Base-by-base conservation (phyloP, 1,140 invertebrate species). In the Drosophila arizonae region DNA sequence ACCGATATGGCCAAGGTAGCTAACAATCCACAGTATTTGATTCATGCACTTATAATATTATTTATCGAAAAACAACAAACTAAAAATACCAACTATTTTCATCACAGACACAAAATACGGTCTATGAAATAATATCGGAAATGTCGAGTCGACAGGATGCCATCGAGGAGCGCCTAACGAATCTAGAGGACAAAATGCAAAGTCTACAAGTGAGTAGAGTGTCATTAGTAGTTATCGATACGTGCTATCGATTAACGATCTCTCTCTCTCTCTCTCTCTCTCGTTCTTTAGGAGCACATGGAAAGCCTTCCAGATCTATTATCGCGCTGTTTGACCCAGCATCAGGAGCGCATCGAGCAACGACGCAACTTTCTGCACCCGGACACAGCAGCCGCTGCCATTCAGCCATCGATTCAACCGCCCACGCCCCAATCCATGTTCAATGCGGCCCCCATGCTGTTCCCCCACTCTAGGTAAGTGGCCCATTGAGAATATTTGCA, bases 1-100 rank as follows among this genome's bases (percentile, higher is more conserved):
- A 99, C 98, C 57, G 99, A 99, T 92, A 99, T 99, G 97, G 98
- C 98, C 85, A 99, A 99, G 96, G 99, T 99, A 96, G 94, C 92
- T 90, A 76, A 36, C 56, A 66, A 66, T 61, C n/a, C 36, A 45
- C 26, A 9, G 26, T 61, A 36, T 3, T 36, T 57, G 10, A 8
- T 2, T 15, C 43, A 17, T 15, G 6, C 6, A 9, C 4, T 17
- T 46, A 13, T 17, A 46, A 15, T 6, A 46, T 17, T 46, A 46
- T 46, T 17, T 17, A 15, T 46, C 33, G 6, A 55, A 51, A n/a
- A 66, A 10, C 15, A 51, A 51, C 48, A 50, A 15, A 52, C 17
- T 28, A 41, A 64, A 21, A 46, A 11, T 11, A 45, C 11, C 39
- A 2, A 30, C 33, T 28, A 26, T 39, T 57, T 57, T 24, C 24